Base-by-base conservation (phyloP, 2,888 invertebrate genomes). In the Glaucopsyche alexis region DNA sequence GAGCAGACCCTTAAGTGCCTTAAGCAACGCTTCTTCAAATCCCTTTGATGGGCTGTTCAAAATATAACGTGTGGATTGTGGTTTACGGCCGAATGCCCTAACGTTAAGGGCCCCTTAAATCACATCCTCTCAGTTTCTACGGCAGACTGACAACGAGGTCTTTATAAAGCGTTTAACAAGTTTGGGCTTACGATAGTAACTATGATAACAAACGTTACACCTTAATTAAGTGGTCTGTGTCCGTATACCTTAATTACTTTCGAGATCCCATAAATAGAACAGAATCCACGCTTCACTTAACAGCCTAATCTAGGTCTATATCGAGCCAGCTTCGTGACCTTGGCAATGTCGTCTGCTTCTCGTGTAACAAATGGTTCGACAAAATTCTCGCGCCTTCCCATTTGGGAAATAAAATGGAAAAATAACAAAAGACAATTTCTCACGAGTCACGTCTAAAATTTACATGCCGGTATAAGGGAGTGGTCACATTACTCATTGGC, bases 311-410 rank as follows among this genome's bases (percentile, higher is more conserved):
- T 14, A 60, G 60, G 38, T 60, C 29, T 60, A 38, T 29, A 60
- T 60, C 60, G 60, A 60, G 60, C 60, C 14, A 60, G 29, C 60
- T 29, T 60, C 60, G 38, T 13, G 60, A 60, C 60, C 60, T 60
- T 60, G 60, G 60, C 60, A 60, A 38, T 60, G 60, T 19, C 60
- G 60, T 29, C 29, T 60, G 29, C 60, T 29, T 29, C 60, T 29
- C 29, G 60, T 38, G 60, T 38, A 29, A 38, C 60, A 38, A 60
- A 60, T 60, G 60, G 16, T 55, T 19, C 14, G 60, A 60, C 60
- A 13, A 38, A 29, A 13, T 60, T 60, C 60, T 29, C 38, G 60
- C 60, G 60, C 29, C 60, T 60, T 29, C 60, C 60, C 60, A 60
- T 29, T 29, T 5, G 14, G 60, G 55, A 60, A 60, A 60, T 29